Evolutionary conservation across 1,140 invertebrate genomes (phyloP).

Genomic region (Drosophila orena): DNA sequence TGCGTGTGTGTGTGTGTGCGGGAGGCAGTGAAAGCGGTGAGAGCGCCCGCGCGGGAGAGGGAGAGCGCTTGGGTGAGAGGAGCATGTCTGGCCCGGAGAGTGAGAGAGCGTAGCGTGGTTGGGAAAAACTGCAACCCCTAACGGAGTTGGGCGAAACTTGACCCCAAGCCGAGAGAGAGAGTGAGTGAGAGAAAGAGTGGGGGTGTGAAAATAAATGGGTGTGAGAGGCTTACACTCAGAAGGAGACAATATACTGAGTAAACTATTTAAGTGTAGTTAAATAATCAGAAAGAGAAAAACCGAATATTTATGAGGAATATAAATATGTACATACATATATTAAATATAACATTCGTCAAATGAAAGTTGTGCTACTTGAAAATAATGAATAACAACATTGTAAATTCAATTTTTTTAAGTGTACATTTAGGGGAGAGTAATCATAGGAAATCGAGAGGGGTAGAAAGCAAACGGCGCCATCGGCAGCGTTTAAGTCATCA

Average conservation of each 20-base stretch:
- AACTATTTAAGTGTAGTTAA: too few relatives aligned
- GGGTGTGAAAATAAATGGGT: slow-evolving; percentile 16
- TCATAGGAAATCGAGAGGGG: slow-evolving; percentile 19
- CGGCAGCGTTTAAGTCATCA: slow-evolving; percentile 78
- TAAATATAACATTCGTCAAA: too few relatives aligned
- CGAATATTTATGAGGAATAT: too few relatives aligned
- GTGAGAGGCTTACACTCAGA: background rate
- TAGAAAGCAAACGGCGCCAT: slow-evolving; percentile 56
- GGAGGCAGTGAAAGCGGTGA: slow-evolving; percentile 72
- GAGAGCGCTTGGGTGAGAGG: slow-evolving; percentile 25
- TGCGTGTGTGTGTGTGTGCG: slow-evolving; percentile 30
- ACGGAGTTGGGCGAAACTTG: slow-evolving; percentile 72
- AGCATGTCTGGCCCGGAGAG: slow-evolving; percentile 10
- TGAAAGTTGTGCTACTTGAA: background rate
- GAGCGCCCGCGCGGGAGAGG: slow-evolving; percentile 67
- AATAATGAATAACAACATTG: background rate
- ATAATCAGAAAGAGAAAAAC: too few relatives aligned
- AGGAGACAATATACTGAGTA: background rate
- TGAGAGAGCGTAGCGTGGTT: slow-evolving; percentile 34
- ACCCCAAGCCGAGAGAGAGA: slow-evolving; percentile 42
- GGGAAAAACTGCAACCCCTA: slow-evolving; percentile 76
- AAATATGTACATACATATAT: too few relatives aligned
- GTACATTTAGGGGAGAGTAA: slow-evolving; percentile 5
- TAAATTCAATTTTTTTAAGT: background rate
- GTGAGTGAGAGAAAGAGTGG: slow-evolving; percentile 20